Conservation (phyloP, 2,113 vertebrate species). For the Fulica atra region DNA sequence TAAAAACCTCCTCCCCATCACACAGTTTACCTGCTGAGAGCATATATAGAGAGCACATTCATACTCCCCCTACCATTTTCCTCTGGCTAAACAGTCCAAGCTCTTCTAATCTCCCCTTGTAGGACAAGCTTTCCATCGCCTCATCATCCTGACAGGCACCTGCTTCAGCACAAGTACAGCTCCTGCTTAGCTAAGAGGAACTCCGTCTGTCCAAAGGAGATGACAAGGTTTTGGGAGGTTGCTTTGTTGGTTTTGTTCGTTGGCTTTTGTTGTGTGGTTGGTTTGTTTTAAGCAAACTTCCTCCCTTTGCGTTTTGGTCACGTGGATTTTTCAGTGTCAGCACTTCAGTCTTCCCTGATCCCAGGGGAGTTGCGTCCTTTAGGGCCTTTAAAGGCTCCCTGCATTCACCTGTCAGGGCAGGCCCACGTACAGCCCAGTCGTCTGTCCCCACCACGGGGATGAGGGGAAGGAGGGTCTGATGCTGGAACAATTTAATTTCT, state of each 20-base stretch:
- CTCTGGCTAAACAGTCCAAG: neutral
- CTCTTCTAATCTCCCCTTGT: neutral
- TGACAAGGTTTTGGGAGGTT: neutral
- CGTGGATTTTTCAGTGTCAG: neutral
- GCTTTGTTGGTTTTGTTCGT: neutral
- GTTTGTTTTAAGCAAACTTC: neutral
- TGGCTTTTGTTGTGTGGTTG: neutral
- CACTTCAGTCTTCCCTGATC: neutral
- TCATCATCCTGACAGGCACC: neutral
- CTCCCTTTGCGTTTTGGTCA: neutral
- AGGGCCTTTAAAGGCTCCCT: neutral
- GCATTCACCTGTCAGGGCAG: neutral
- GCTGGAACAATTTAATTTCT: neutral
- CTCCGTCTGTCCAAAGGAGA: neutral
- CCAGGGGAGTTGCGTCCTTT: neutral
- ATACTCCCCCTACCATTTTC: neutral
- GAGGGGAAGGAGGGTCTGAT: neutral
- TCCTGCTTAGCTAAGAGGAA: neutral
- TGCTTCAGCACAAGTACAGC: neutral
- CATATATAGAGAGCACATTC: neutral
- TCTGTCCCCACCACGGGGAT: accelerated
- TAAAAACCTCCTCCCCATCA: neutral
- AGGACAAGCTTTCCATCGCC: neutral
- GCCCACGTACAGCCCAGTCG: neutral
- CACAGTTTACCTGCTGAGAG: neutral